A percentile compares a stretch with the other conserved stretches of the same genome.
Evolutionary conservation across 2,797 vertebrate genomes (phyloP).

Genomic region (Cyprinodon diabolis): DNA sequence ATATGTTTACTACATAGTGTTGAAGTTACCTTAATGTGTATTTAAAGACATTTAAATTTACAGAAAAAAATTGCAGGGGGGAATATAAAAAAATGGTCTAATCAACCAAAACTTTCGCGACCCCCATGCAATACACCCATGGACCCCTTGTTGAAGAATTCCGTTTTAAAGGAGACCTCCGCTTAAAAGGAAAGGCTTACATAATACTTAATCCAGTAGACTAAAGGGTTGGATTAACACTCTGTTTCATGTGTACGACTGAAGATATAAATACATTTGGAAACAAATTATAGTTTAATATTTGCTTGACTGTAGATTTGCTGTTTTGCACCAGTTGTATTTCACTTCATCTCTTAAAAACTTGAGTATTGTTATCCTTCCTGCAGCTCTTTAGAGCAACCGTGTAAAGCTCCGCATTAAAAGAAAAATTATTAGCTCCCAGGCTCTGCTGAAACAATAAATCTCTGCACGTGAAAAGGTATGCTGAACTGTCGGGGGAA

Average conservation of each 20-base stretch:
- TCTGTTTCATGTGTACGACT: background rate
- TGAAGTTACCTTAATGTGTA: too few relatives aligned
- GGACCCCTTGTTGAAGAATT: too few relatives aligned
- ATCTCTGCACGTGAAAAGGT: constrained; percentile 23
- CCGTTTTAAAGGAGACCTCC: too few relatives aligned
- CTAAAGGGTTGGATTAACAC: background rate
- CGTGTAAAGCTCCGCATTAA: background rate
- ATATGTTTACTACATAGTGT: too few relatives aligned
- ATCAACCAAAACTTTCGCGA: too few relatives aligned
- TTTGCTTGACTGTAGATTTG: background rate
- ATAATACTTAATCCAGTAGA: background rate
- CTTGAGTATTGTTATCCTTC: background rate
- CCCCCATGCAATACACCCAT: too few relatives aligned
- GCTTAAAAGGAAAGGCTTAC: background rate
- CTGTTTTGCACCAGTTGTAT: background rate
- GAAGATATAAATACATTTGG: background rate
- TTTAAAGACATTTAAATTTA: too few relatives aligned
- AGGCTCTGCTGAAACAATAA: constrained; percentile 14
- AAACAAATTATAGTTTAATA: background rate
- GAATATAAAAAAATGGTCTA: too few relatives aligned
- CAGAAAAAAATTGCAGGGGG: too few relatives aligned
- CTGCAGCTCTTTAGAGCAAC: constrained; percentile 2
- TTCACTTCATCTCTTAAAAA: background rate
- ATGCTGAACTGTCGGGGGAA: constrained; percentile 2
- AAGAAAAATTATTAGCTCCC: constrained; percentile 6